Evolutionary conservation across 2,797 vertebrate genomes (phyloP).

Genomic region (Pseudotriccus pelzelni): DNA sequence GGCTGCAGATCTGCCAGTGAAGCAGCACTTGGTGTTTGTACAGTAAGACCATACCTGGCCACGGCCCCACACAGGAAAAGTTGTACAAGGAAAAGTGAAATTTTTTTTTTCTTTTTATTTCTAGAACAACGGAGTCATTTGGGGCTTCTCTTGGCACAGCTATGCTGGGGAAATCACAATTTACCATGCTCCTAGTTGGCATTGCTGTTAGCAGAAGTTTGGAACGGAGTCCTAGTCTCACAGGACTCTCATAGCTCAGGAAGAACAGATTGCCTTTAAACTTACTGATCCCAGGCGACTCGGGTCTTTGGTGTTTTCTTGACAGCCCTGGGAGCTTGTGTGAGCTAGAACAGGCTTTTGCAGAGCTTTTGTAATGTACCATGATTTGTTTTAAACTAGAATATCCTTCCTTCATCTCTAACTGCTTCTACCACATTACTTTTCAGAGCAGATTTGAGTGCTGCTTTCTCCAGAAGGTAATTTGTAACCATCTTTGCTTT

Average conservation of each 20-base stretch:
- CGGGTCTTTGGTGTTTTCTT: slow-evolving; percentile 52
- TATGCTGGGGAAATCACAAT: slow-evolving; percentile 40
- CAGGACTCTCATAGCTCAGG: slow-evolving; percentile 39
- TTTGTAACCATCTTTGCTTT: background rate
- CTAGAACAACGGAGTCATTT: background rate
- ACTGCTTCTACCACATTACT: background rate
- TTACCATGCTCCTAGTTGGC: slow-evolving; percentile 42
- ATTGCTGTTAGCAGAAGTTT: slow-evolving; percentile 52
- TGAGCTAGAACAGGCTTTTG: slow-evolving; percentile 31
- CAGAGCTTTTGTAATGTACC: background rate
- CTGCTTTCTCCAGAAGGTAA: background rate
- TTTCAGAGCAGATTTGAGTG: background rate
- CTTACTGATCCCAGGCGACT: slow-evolving; percentile 34
- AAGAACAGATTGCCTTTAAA: slow-evolving; percentile 69
- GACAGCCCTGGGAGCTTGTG: slow-evolving; percentile 40
- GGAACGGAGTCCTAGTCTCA: slow-evolving; percentile 24
- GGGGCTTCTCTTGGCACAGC: slow-evolving; percentile 32
- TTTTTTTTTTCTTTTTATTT: background rate
- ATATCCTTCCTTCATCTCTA: background rate
- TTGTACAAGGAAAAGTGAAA: background rate
- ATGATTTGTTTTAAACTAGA: background rate
- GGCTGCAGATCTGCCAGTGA: background rate
- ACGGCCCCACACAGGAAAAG: background rate
- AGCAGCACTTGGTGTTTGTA: background rate
- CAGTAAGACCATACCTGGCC: background rate